Conservation (phyloP, 2,113 vertebrate genomes). For the Cololabis saira region DNA sequence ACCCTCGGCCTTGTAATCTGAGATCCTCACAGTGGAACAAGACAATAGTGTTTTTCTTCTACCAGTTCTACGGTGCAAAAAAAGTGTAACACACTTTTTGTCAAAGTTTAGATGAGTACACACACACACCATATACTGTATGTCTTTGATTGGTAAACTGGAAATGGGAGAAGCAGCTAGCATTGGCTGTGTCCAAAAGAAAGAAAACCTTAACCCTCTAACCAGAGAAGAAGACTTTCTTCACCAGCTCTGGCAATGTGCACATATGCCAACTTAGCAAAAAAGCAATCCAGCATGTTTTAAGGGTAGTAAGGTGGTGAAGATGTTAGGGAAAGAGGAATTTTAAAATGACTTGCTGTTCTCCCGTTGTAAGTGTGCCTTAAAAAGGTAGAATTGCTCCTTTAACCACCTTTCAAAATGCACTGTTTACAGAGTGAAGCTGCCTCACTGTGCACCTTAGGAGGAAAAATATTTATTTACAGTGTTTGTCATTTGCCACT, state of each 20-base stretch:
- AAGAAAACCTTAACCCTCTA: neutral
- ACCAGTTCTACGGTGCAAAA: conserved; percentile 10
- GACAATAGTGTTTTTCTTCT: conserved; percentile 5
- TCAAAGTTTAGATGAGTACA: neutral
- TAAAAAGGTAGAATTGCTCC: neutral
- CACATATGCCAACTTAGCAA: neutral
- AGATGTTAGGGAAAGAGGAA: neutral
- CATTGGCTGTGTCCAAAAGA: neutral
- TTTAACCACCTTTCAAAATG: neutral
- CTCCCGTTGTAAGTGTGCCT: too few relatives aligned
- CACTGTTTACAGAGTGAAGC: neutral
- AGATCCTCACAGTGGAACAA: conserved; percentile 5
- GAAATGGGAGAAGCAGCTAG: neutral
- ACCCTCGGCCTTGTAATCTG: neutral
- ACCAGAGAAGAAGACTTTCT: neutral
- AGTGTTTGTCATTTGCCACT: conserved; percentile 2
- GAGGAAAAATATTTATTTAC: neutral
- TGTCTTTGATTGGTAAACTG: too few relatives aligned
- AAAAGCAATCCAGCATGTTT: neutral
- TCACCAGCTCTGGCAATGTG: neutral
- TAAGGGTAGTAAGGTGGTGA: neutral
- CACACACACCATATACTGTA: neutral
- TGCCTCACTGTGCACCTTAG: neutral
- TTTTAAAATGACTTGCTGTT: neutral
- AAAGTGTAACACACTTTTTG: conserved; percentile 4